Conservation (phyloP, 2,797 vertebrate genomes). For the Phataginus tetradactyla region DNA sequence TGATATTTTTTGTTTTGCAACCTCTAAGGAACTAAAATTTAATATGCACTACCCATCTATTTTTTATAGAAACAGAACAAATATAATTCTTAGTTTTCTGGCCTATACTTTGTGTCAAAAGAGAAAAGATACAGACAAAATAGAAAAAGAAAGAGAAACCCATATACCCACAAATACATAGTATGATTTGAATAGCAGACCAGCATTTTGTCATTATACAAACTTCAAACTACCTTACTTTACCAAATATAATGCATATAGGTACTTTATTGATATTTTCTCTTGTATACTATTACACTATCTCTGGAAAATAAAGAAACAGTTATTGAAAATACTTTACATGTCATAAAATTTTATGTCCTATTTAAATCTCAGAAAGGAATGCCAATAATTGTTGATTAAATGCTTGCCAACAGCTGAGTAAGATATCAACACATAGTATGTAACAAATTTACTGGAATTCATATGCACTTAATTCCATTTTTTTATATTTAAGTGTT, state of each 20-base stretch:
- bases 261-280: constrained; percentile 80
- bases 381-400: constrained; percentile 87
- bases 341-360: constrained; percentile 85
- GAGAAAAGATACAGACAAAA: neutral
- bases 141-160: neutral
- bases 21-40: neutral
- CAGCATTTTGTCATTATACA: constrained; percentile 28
- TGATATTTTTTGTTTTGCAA: neutral
- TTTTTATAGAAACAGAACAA: neutral
- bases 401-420: constrained; percentile 84
- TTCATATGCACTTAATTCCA: constrained; percentile 78
- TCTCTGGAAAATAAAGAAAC: constrained; percentile 85
- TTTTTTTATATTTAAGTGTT: constrained; percentile 78
- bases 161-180: neutral
- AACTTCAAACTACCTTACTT: constrained; percentile 46
- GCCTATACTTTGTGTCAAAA: neutral
- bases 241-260: constrained; percentile 64
- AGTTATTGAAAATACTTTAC: constrained; percentile 84
- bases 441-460: constrained; percentile 78
- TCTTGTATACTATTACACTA: constrained; percentile 79
- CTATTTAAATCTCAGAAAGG: constrained; percentile 86
- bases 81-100: constrained; percentile 34
- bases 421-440: constrained; percentile 79
- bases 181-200: neutral
- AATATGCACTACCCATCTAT: neutral